Evolutionary conservation across 2,888 invertebrate species (phyloP).

Genomic region (Micoletzkya japonica): DNA sequence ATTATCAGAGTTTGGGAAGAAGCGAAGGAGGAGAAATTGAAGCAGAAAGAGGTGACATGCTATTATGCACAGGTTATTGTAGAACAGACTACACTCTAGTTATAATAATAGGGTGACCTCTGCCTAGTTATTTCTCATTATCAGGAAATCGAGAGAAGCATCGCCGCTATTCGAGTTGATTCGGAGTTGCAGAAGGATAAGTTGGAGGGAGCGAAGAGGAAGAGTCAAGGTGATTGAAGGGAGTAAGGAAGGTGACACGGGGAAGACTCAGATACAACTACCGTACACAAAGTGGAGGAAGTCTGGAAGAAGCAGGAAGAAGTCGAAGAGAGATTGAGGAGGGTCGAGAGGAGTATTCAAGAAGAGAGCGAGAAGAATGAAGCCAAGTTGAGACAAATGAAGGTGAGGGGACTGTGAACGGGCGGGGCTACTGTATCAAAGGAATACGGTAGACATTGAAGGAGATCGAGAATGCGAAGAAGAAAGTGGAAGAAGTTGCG

Average conservation of each 20-base stretch:
- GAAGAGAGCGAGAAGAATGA: neutral
- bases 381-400: neutral
- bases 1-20: slow-evolving; percentile 31
- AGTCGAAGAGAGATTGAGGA: neutral
- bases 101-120: too few species aligned
- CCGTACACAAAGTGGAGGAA: neutral
- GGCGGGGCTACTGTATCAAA: neutral
- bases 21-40: slow-evolving; percentile 6
- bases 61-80: too few species aligned
- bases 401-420: neutral
- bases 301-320: slow-evolving; percentile 8
- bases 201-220: neutral
- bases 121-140: neutral
- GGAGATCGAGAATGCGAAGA: neutral
- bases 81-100: too few species aligned
- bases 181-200: neutral
- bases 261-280: slow-evolving; percentile 1
- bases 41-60: neutral
- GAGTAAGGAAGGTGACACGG: neutral
- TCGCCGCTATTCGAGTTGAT: neutral
- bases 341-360: neutral
- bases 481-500: slow-evolving; percentile 13
- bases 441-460: neutral
- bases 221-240: neutral
- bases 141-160: neutral